phyloP scores from a whole-genome alignment of 1,140 invertebrate species.

The Drosophila tristis region DNA sequence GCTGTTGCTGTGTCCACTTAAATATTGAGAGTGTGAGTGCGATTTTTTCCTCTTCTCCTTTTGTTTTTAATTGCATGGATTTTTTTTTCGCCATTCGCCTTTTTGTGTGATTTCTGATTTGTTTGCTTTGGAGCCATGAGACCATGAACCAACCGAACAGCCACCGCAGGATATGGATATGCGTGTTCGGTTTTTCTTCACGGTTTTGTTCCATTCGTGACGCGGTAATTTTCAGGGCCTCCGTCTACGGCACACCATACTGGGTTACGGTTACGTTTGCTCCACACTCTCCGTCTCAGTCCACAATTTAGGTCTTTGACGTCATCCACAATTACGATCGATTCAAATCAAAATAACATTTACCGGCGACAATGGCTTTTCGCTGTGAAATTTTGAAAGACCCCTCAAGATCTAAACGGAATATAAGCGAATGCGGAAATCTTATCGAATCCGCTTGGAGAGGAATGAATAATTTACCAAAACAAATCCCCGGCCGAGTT shows the following conservation, averaged over 20 bases:
- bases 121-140: conserved; percentile 49
- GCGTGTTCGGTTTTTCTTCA: conserved; percentile 64
- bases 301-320: conserved; percentile 30
- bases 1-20: conserved; percentile 4
- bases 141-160: neutral
- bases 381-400: conserved; percentile 8
- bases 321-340: conserved; percentile 59
- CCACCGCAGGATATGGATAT: conserved; percentile 57
- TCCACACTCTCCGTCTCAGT: conserved; percentile 2
- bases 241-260: conserved; percentile 33
- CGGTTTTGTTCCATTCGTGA: conserved; percentile 44
- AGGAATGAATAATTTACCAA: conserved; percentile 44
- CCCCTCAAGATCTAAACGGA: conserved; percentile 12
- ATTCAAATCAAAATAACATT: conserved; percentile 66
- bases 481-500: conserved; percentile 8
- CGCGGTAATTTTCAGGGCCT: conserved; percentile 68
- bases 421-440: neutral
- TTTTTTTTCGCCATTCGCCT: conserved; percentile 32
- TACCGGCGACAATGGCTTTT: conserved; percentile 43
- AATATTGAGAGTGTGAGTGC: neutral
- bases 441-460: neutral
- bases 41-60: conserved; percentile 18
- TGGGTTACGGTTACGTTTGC: conserved; percentile 34
- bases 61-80: conserved; percentile 59
- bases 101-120: conserved; percentile 54